Percentiles rank a stretch among this genome's conserved stretches.
Evolutionary conservation across 2,888 invertebrate genomes (phyloP).

Genomic region (Leucophora obtusa): DNA sequence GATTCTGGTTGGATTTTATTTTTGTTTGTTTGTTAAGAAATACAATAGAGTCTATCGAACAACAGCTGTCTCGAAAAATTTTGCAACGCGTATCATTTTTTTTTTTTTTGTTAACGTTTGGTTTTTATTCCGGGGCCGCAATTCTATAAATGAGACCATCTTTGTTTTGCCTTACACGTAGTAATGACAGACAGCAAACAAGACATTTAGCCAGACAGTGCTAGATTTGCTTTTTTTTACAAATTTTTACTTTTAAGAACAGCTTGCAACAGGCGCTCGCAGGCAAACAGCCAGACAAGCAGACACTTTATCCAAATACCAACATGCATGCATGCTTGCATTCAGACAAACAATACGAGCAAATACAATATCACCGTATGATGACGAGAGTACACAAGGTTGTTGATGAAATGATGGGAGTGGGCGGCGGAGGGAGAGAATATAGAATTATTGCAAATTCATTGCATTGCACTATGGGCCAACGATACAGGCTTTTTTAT

Average conservation of each 20-base stretch:
- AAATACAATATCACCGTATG: slow-evolving; percentile 28
- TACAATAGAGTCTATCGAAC: slow-evolving; percentile 31
- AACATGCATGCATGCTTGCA: slow-evolving; percentile 51
- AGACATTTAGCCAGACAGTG: slow-evolving; percentile 55
- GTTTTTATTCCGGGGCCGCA: slow-evolving; percentile 48
- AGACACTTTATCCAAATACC: slow-evolving; percentile 54
- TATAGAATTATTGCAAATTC: slow-evolving; percentile 12
- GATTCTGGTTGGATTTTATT: slow-evolving; percentile 28
- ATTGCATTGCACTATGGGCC: not conserved
- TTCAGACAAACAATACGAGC: slow-evolving; percentile 50
- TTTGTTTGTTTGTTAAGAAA: slow-evolving; percentile 2
- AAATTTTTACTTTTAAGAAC: slow-evolving; percentile 38
- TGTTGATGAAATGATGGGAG: not conserved
- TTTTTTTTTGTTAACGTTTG: slow-evolving; percentile 15
- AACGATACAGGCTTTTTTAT: too few species aligned
- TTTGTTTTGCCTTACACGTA: slow-evolving; percentile 30
- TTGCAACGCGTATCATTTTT: slow-evolving; percentile 54
- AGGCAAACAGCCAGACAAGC: slow-evolving; percentile 64
- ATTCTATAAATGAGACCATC: slow-evolving; percentile 51
- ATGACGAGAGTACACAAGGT: not conserved
- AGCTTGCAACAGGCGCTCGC: slow-evolving; percentile 63
- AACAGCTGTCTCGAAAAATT: slow-evolving; percentile 61
- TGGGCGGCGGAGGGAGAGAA: too few species aligned
- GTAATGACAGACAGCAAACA: slow-evolving; percentile 22
- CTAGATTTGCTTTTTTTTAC: slow-evolving; percentile 42